Base-by-base conservation (phyloP, 1,140 invertebrate genomes). In the Lordiphosa stackelbergi region DNA sequence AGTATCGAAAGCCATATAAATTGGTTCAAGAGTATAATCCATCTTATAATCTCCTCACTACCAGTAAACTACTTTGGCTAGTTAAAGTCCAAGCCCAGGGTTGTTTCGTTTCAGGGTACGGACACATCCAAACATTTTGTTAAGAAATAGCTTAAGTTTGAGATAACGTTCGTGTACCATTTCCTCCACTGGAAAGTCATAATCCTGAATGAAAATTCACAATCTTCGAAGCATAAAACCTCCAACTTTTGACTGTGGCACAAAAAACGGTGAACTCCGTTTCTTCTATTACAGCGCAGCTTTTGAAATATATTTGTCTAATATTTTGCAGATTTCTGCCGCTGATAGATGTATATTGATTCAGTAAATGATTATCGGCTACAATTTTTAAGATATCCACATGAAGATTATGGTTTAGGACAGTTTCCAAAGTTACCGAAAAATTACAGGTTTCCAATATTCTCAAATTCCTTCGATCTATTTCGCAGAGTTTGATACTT, bases 361-460 rank as follows among this genome's bases (percentile, higher is more conserved):
- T 28, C 36, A 12, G 12, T 54, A 10, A 28, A 42, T 5, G 16
- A 55, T 8, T 31, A 3, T 31, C 28, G 6, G 28, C 28, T 0
- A 61, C 45, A 9, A 72, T 61, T 34, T 41, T 55, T 1, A 64
- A 31, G 4, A 5, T 8, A 37, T 57, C n/a, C 2, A 46, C 41
- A 13, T n/a, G 45, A 9, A 63, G 24, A 4, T 42, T 43, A 8
- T 35, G 19, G 4, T 12, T 8, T 5, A 57, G 19, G 8, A 59
- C 47, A 8, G 35, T 58, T 12, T 12, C 9, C 9, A 57, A 37
- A 16, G 58, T 55, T 11, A 52, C 6, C 1, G 7, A 16, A 0
- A 13, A 19, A n/a, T 61, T 61, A 36, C 46, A 60, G 2, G 61
- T 64, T 34, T 70, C 66, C 34, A 70, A 37, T 31, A 61, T 56